Evolutionary conservation across 2,888 invertebrate genomes (phyloP), one percentile per base, ranked within the genome.

Genomic region (Zelleria hepariella): DNA sequence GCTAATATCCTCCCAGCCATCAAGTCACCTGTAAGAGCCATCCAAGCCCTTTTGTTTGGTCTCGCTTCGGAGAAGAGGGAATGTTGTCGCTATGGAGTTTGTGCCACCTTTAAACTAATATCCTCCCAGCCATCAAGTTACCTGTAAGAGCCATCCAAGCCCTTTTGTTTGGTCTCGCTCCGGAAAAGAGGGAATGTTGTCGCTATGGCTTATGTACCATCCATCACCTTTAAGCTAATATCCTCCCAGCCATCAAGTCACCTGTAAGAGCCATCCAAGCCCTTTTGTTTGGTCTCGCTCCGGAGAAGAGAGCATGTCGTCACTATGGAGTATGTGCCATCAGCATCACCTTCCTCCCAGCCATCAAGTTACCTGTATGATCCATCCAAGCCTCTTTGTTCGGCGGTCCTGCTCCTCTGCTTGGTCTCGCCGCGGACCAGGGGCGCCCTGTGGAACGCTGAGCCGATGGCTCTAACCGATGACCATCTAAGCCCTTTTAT

Each of bases 241-340:
- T n/a, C 18, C 18, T 20, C 51, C 18, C 21, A 53, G 1, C 24
- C 23, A n/a, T n/a, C n/a, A n/a, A 58, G 26, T 27, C n/a, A 58
- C 91, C 91, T 90, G 73, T 94, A 95, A 59, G 93, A 93, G 0
- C 94, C 94, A 69, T 93, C 94, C 0, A 93, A 85, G 10, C 94
- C 94, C 57, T 94, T 87, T 0, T 93, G 90, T 62, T 90, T 90
- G 0, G 91, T 91, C 65, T 91, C 91, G 0, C 92, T 91, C 62
- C 92, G 89, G 10, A 91, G 91, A 1, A 92, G 73, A 0, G n/a
- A 92, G 92, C n/a, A n/a, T n/a, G n/a, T 21, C n/a, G n/a, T n/a
- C n/a, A 42, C n/a, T n/a, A 42, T n/a, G 42, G 1, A 42, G 10
- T 42, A 15, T 8, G 2, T 42, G 2, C 42, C 42, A 42, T 2